These are phyloP conservation scores for Drosophila eohydei DNA, from an alignment of 2,888 invertebrate species.

Conservation along the genomic window DNA sequence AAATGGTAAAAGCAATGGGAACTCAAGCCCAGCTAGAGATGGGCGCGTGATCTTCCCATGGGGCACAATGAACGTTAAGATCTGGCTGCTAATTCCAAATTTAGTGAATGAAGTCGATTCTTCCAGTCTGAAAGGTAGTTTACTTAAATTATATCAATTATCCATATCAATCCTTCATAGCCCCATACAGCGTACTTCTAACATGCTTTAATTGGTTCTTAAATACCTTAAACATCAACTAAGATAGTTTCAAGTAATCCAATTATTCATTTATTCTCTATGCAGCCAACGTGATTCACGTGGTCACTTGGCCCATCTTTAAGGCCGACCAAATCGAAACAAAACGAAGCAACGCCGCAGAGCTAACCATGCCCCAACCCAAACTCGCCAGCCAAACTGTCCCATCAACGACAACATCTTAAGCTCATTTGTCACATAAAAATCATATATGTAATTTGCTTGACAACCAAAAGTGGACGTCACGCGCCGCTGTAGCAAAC, in stretches of 20 bases:
- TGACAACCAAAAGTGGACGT: slow-evolving; percentile 80
- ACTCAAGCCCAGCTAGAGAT: slow-evolving; percentile 24
- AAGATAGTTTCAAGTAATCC: background rate
- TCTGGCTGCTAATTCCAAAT: background rate
- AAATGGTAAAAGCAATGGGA: slow-evolving; percentile 40
- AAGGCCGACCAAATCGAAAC: slow-evolving; percentile 5
- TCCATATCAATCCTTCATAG: background rate
- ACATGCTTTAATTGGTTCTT: too few relatives aligned
- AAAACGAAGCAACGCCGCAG: slow-evolving; percentile 18
- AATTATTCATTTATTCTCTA: background rate
- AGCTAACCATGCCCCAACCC: slow-evolving; percentile 16
- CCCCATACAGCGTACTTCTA: too few relatives aligned
- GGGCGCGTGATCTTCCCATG: slow-evolving; percentile 8
- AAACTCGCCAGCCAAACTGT: slow-evolving; percentile 54
- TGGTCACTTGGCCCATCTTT: slow-evolving; percentile 46
- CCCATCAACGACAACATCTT: slow-evolving; percentile 70
- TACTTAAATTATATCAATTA: background rate
- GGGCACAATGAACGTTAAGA: background rate
- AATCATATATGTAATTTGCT: slow-evolving; percentile 81
- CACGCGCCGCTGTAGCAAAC: slow-evolving; percentile 72
- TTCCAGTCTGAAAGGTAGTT: too few relatives aligned
- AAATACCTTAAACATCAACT: too few relatives aligned
- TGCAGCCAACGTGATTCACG: background rate
- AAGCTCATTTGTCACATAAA: slow-evolving; percentile 80
- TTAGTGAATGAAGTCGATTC: background rate